phyloP scores from a whole-genome alignment of 2,888 invertebrate species.

The Eledona agricola region DNA sequence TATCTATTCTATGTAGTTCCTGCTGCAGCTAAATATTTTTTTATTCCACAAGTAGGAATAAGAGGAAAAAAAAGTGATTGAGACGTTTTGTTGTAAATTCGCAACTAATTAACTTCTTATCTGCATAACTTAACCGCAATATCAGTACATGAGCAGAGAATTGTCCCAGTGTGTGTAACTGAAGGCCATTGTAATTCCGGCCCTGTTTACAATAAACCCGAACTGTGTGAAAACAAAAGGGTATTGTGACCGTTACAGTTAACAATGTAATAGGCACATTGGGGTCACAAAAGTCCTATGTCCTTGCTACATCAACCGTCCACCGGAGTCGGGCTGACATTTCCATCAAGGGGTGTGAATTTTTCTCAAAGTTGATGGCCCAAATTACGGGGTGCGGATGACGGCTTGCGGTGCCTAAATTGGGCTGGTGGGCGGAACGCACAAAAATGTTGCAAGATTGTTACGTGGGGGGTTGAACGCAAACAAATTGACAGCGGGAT shows the following conservation, averaged over 20 bases:
- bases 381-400: constrained; percentile 26
- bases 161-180: constrained; percentile 45
- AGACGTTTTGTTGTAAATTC: no score
- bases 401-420: constrained; percentile 27
- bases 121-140: constrained; percentile 35
- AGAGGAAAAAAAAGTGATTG: no score
- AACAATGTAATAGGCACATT: constrained; percentile 55
- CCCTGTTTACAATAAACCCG: constrained; percentile 58
- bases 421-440: constrained; percentile 32
- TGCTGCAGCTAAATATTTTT: no score
- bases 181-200: constrained; percentile 51
- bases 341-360: constrained; percentile 31
- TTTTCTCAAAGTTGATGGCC: constrained; percentile 20
- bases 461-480: no score
- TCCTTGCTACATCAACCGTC: constrained; percentile 50
- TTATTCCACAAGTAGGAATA: no score
- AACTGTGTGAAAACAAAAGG: constrained; percentile 57
- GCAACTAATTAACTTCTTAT: constrained; percentile 41
- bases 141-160: constrained; percentile 30
- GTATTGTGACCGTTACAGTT: constrained; percentile 59
- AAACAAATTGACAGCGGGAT: no score
- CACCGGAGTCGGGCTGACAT: constrained; percentile 33
- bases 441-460: no score
- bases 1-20: no score
- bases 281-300: constrained; percentile 53